Conservation (phyloP, 2,113 vertebrate genomes). For the Origma solitaria region DNA sequence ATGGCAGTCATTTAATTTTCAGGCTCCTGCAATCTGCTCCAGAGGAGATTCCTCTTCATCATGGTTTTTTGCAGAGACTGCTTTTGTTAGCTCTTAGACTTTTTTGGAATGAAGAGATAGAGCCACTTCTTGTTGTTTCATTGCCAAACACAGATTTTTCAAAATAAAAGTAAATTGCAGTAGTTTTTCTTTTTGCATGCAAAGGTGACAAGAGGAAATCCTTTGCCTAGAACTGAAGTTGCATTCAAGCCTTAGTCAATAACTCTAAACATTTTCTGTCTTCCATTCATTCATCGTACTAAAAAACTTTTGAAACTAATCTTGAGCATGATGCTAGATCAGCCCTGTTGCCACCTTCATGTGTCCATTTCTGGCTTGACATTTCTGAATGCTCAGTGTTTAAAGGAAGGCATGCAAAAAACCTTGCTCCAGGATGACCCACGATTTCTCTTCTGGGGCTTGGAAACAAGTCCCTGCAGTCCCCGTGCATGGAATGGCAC, state of each 20-base stretch:
- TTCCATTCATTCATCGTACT: not conserved
- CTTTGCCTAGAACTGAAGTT: not conserved
- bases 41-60: not conserved
- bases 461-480: not conserved
- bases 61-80: not conserved
- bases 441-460: accelerated
- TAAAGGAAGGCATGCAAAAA: not conserved
- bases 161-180: not conserved
- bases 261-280: not conserved
- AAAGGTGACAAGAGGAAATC: not conserved
- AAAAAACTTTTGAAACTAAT: not conserved
- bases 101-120: not conserved
- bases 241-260: not conserved
- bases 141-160: not conserved
- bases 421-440: not conserved
- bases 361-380: not conserved
- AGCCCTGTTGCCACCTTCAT: not conserved
- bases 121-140: not conserved
- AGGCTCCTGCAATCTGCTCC: not conserved
- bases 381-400: not conserved
- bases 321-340: not conserved
- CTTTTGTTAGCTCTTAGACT: not conserved
- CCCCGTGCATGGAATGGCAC: not conserved
- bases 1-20: not conserved
- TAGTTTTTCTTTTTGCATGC: not conserved